Percentiles rank a stretch among this genome's conserved stretches.
These are phyloP conservation scores for Piscicola geometra DNA, from an alignment of 2,888 invertebrate species.

Conservation along the genomic window DNA sequence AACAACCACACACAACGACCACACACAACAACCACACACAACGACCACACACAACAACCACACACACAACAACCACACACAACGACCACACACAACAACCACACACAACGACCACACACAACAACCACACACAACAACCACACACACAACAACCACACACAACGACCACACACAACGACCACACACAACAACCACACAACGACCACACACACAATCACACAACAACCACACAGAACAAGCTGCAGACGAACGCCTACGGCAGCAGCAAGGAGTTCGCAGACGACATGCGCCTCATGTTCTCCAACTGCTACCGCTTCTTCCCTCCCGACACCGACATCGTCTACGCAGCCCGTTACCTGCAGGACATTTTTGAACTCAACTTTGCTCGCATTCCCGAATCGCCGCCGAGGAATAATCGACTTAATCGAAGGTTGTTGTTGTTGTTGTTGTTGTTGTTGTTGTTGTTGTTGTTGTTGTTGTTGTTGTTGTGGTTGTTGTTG, in stretches of 20 bases:
- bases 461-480: background rate
- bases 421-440: slow-evolving; percentile 2
- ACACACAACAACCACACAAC: no score
- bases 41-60: no score
- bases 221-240: slow-evolving; percentile 67
- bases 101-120: no score
- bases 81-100: no score
- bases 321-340: background rate
- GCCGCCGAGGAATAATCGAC: background rate
- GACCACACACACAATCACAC: no score
- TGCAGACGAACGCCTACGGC: slow-evolving; percentile 90
- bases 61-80: no score
- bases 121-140: no score
- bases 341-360: slow-evolving; percentile 30
- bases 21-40: no score
- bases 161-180: no score
- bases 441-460: background rate
- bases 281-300: slow-evolving; percentile 90
- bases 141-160: no score
- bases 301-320: slow-evolving; percentile 87
- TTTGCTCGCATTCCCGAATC: slow-evolving; percentile 86
- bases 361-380: slow-evolving; percentile 91
- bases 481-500: background rate
- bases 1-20: no score
- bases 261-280: slow-evolving; percentile 87